Percentiles rank a stretch among this genome's conserved stretches.
Evolutionary conservation across 2,113 vertebrate species (phyloP).

Genomic region (Callospermophilus lateralis): DNA sequence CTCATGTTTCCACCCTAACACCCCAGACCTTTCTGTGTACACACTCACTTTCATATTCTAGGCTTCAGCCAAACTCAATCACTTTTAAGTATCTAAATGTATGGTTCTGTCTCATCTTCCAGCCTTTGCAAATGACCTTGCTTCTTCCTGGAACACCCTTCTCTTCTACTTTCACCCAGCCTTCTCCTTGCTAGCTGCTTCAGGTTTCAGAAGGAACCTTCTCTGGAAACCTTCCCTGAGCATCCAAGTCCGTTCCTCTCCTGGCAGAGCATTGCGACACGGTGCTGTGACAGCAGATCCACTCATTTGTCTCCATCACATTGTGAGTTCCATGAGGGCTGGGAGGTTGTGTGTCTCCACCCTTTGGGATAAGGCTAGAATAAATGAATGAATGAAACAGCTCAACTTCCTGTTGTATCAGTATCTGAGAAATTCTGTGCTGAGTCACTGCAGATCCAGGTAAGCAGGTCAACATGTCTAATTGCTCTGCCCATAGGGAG

Average conservation of each 20-base stretch:
- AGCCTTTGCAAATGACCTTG: neutral
- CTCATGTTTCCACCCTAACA: neutral
- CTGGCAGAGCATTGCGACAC: neutral
- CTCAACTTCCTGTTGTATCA: neutral
- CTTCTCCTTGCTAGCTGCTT: neutral
- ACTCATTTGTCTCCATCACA: neutral
- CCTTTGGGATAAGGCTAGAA: neutral
- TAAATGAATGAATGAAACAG: constrained; percentile 17
- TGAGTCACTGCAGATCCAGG: neutral
- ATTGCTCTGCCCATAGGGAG: neutral
- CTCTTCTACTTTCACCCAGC: neutral
- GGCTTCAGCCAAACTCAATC: neutral
- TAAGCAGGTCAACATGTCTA: neutral
- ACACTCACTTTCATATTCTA: neutral
- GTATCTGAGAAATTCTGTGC: neutral
- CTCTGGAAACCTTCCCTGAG: neutral
- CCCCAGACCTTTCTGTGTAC: neutral
- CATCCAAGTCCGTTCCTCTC: neutral
- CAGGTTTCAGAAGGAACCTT: constrained; percentile 26
- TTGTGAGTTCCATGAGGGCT: neutral
- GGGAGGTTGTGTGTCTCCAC: neutral
- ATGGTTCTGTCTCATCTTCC: neutral
- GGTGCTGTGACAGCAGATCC: accelerated
- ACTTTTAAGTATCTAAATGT: neutral
- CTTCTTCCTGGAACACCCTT: neutral